Evolutionary conservation across 1,140 invertebrate genomes (phyloP).

Genomic region (Homarus americanus): DNA sequence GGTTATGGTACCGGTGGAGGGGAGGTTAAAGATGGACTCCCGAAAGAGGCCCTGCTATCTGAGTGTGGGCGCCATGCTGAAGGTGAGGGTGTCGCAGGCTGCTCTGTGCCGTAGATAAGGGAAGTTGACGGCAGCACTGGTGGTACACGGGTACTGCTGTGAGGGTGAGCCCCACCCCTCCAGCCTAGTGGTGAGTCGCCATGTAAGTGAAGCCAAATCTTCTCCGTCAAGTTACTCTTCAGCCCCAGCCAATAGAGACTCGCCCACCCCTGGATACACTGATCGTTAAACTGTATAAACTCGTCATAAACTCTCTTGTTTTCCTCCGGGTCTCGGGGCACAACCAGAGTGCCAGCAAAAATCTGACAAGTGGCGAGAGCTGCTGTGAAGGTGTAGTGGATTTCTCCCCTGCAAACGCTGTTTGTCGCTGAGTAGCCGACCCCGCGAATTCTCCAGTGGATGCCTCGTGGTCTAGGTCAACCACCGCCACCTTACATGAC

Average conservation of each 20-base stretch:
- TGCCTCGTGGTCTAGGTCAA: too few species aligned
- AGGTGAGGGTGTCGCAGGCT: slow-evolving; percentile 3
- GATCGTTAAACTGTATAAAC: slow-evolving; percentile 1
- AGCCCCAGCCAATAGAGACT: slow-evolving; percentile 44
- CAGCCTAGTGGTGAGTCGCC: neutral
- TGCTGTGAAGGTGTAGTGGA: too few species aligned
- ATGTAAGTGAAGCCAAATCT: neutral
- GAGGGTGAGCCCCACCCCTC: neutral
- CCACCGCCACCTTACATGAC: too few species aligned
- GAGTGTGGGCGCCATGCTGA: neutral
- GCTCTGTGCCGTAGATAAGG: neutral
- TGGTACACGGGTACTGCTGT: neutral
- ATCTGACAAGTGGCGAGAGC: slow-evolving; percentile 2
- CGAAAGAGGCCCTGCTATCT: slow-evolving; percentile 21
- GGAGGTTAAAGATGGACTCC: slow-evolving; percentile 9
- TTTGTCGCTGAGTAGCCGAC: too few species aligned
- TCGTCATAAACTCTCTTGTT: slow-evolving; percentile 28
- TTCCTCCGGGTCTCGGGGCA: slow-evolving; percentile 19
- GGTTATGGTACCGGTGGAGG: slow-evolving; percentile 1
- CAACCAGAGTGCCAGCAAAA: neutral
- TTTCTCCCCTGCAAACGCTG: too few species aligned
- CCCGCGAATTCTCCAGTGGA: too few species aligned
- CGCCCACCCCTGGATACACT: slow-evolving; percentile 5
- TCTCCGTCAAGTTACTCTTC: neutral
- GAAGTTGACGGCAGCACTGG: neutral